These are phyloP conservation scores for Bombus pyrosoma DNA, from an alignment of 1,140 invertebrate genomes.

Conservation along the genomic window DNA sequence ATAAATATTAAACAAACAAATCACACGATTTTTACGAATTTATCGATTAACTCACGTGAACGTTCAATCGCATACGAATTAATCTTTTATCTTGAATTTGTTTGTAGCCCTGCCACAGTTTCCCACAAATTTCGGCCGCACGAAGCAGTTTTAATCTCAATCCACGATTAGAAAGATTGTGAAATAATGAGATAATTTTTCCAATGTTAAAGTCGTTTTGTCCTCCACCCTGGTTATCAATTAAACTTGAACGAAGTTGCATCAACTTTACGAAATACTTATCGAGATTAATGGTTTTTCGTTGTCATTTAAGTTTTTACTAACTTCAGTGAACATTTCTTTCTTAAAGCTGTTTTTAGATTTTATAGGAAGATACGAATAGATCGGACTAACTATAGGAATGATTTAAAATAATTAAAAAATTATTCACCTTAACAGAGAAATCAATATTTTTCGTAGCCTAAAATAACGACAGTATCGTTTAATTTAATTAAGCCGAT, in stretches of 20 bases:
- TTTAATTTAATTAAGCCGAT: no score
- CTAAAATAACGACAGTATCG: no score
- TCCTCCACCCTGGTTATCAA: conserved; percentile 33
- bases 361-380: neutral
- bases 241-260: neutral
- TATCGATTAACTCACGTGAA: conserved; percentile 14
- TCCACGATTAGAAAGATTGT: conserved; percentile 6
- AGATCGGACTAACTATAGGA: no score
- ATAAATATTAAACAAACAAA: neutral
- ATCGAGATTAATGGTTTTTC: neutral
- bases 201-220: conserved; percentile 40
- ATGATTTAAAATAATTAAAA: no score
- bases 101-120: conserved; percentile 42
- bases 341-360: neutral
- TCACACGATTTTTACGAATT: neutral
- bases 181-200: conserved; percentile 24
- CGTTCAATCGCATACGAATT: conserved; percentile 10
- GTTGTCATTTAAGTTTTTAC: neutral
- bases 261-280: neutral
- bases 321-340: neutral
- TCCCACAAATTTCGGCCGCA: conserved; percentile 25
- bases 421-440: no score
- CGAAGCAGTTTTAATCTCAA: conserved; percentile 24
- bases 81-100: conserved; percentile 20
- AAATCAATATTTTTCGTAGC: no score